These are phyloP conservation scores for Zaprionus nigranus DNA, from an alignment of 1,140 invertebrate species.

Conservation along the genomic window DNA sequence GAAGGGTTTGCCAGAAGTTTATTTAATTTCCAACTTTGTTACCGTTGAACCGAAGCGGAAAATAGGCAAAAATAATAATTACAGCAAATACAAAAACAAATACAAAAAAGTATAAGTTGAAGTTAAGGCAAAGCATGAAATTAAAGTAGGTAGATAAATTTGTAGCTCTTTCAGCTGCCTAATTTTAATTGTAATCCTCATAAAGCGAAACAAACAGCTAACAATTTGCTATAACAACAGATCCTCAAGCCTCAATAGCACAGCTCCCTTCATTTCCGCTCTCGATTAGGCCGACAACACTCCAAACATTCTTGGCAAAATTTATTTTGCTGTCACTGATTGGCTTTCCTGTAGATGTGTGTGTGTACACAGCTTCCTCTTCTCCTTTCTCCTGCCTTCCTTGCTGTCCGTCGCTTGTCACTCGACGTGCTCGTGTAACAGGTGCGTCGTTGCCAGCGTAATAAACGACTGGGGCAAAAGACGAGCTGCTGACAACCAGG, in stretches of 20 bases:
- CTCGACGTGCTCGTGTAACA: too few species aligned
- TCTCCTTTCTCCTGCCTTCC: background rate
- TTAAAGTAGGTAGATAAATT: too few species aligned
- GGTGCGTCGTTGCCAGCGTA: constrained; percentile 47
- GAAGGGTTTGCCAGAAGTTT: background rate
- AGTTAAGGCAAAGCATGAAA: too few species aligned
- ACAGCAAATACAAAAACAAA: background rate
- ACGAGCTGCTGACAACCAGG: constrained; percentile 16
- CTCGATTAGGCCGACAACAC: constrained; percentile 50
- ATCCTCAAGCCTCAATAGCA: background rate
- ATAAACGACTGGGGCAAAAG: too few species aligned
- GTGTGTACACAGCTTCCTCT: background rate
- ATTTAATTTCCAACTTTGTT: constrained; percentile 2
- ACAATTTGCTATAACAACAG: constrained; percentile 8
- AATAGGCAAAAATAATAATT: background rate
- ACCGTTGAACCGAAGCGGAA: background rate
- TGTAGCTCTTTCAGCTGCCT: background rate
- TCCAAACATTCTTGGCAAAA: constrained; percentile 45
- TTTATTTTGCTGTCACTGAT: constrained; percentile 67
- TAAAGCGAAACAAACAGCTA: background rate
- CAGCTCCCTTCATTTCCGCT: constrained; percentile 62
- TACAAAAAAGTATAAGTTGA: background rate
- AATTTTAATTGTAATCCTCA: constrained; percentile 2
- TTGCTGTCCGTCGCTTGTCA: background rate
- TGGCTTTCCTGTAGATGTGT: constrained; percentile 41